Conservation (phyloP, 2,888 invertebrate genomes). For the Clostera curtula region DNA sequence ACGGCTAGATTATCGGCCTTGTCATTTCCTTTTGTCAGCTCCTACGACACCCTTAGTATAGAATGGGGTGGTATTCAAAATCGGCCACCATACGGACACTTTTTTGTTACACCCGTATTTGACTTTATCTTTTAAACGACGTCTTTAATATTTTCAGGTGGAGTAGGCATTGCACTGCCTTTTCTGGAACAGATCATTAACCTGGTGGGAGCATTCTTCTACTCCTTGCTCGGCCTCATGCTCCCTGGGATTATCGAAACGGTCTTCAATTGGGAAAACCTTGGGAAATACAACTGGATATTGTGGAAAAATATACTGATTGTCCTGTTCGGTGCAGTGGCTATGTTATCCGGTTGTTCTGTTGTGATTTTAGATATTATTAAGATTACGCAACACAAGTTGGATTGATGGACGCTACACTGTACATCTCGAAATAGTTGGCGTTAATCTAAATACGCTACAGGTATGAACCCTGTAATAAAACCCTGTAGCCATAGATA, state of each 20-base stretch:
- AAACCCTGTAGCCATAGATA: no score
- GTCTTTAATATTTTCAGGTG: slow-evolving; percentile 47
- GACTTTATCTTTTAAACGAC: no score
- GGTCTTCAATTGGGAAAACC: slow-evolving; percentile 79
- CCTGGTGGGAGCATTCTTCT: slow-evolving; percentile 73
- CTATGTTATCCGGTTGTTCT: slow-evolving; percentile 77
- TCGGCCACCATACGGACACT: no score
- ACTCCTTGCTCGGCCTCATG: slow-evolving; percentile 82
- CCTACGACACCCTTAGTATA: no score
- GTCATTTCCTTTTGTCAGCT: no score
- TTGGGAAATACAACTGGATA: slow-evolving; percentile 80
- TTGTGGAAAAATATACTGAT: slow-evolving; percentile 80
- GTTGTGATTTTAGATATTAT: slow-evolving; percentile 54
- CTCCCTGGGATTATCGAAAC: slow-evolving; percentile 86
- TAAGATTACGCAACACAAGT: slow-evolving; percentile 61
- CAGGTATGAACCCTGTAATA: no score
- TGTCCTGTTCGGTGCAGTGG: slow-evolving; percentile 75
- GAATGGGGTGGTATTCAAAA: no score
- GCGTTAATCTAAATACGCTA: no score
- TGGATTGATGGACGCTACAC: no score
- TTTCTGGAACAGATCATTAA: slow-evolving; percentile 66
- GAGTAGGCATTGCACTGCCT: slow-evolving; percentile 82
- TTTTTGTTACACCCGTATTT: no score
- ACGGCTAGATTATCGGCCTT: no score
- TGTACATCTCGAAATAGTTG: no score